Evolutionary conservation across 2,797 vertebrate genomes (phyloP), one percentile per base, ranked within the genome.

Genomic region (Chelmon rostratus): DNA sequence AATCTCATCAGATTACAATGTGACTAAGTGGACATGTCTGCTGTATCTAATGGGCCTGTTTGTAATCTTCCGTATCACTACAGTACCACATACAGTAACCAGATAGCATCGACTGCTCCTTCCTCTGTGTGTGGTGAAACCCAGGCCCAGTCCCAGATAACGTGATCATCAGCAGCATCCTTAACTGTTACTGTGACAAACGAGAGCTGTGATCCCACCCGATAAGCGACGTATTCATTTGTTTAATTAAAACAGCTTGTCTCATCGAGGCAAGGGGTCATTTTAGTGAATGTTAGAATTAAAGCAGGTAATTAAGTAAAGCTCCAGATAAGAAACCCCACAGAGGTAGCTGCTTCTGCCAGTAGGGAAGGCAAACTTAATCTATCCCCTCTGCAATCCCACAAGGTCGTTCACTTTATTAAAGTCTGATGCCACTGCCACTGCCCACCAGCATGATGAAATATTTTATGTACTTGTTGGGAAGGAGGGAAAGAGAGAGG

Each of bases 231-330:
- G 80, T 95, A 96, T 97, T 96, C 94, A 97, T 97, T 98, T 97
- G 96, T 97, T 96, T 98, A 98, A 98, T 99, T 98, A 97, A 97
- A 97, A 95, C 96, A 95, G 95, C 88, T 94, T 95, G 95, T 93
- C 92, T 96, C 91, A 82, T 96, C 50, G 86, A 96, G 93, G 95
- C 92, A 91, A 96, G 94, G 94, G 96, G 96, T 97, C 96, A 96
- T 97, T 97, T 96, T 93, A 92, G 93, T 96, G 96, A 97, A 96
- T 95, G 95, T 95, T 96, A 95, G 97, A 98, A 98, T 97, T 97
- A 97, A 98, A 98, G 96, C 94, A 97, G 95, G 95, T 97, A 99
- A 98, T 99, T 99, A 98, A 97, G 95, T 96, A 94, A 96, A 95
- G 92, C 94, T 95, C 93, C 94, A 96, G 96, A 97, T 98, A 98